Evolutionary conservation across 2,888 invertebrate genomes (phyloP).

Genomic region (Pheosia gnoma): DNA sequence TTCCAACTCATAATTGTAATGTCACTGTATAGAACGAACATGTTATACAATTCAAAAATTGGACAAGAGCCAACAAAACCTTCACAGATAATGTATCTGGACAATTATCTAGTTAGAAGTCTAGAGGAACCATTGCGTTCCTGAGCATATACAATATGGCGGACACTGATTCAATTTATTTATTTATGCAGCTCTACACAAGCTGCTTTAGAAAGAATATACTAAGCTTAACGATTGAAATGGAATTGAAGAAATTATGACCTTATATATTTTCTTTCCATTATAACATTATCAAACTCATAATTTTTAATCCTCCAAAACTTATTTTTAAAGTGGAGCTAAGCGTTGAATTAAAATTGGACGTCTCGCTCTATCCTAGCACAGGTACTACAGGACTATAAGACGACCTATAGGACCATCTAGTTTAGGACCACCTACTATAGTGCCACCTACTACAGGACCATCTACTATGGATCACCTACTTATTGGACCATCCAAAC

Average conservation of each 20-base stretch:
- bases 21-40: slow-evolving; percentile 51
- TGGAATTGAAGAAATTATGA: no score
- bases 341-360: slow-evolving; percentile 38
- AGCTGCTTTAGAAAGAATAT: no score
- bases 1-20: slow-evolving; percentile 14
- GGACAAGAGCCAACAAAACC: slow-evolving; percentile 39
- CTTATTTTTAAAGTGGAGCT: slow-evolving; percentile 18
- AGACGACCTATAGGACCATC: no score
- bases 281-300: no score
- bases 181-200: neutral
- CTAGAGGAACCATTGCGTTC: slow-evolving; percentile 28
- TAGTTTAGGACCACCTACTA: no score
- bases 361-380: slow-evolving; percentile 36
- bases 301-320: neutral
- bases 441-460: neutral
- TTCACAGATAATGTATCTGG: slow-evolving; percentile 37
- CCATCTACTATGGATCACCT: neutral
- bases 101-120: slow-evolving; percentile 32
- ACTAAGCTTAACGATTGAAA: no score
- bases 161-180: neutral
- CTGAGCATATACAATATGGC: slow-evolving; percentile 22
- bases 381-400: slow-evolving; percentile 11
- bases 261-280: no score
- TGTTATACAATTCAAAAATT: slow-evolving; percentile 51
- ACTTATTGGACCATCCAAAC: neutral